Conservation (phyloP, 2,113 vertebrate species). For the Aepyceros melampus region DNA sequence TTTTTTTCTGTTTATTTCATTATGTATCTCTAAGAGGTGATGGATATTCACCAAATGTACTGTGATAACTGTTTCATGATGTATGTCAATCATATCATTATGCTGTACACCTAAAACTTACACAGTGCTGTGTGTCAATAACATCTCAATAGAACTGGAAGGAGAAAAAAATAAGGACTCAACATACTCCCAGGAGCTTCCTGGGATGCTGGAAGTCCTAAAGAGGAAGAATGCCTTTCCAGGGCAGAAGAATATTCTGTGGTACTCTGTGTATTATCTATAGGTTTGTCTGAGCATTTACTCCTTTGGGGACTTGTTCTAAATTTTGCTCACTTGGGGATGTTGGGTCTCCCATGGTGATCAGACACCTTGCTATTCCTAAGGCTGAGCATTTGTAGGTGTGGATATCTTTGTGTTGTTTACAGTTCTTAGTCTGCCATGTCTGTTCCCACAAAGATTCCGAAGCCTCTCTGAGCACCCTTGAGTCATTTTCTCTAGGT, state of each 20-base stretch:
- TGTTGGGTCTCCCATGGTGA: neutral
- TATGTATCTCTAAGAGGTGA: neutral
- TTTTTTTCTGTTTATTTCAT: neutral
- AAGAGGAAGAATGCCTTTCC: neutral
- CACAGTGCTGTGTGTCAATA: neutral
- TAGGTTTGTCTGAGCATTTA: neutral
- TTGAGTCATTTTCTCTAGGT: neutral
- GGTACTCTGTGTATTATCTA: neutral
- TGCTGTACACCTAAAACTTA: neutral
- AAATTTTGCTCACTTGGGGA: slow-evolving; percentile 12
- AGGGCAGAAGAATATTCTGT: neutral
- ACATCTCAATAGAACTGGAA: neutral
- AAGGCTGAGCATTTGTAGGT: neutral
- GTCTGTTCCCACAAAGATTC: neutral
- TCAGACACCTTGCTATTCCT: neutral
- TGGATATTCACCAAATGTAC: neutral
- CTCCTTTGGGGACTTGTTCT: neutral
- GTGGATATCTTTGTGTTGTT: neutral
- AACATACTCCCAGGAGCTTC: neutral
- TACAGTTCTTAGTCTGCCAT: neutral
- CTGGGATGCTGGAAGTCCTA: neutral
- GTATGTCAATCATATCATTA: neutral
- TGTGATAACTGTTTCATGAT: neutral
- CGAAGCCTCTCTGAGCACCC: neutral
- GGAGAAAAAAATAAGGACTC: neutral